Evolutionary conservation across 2,888 invertebrate genomes (phyloP), one percentile per base, ranked within the genome.

Genomic region (Orchestes rusci): DNA sequence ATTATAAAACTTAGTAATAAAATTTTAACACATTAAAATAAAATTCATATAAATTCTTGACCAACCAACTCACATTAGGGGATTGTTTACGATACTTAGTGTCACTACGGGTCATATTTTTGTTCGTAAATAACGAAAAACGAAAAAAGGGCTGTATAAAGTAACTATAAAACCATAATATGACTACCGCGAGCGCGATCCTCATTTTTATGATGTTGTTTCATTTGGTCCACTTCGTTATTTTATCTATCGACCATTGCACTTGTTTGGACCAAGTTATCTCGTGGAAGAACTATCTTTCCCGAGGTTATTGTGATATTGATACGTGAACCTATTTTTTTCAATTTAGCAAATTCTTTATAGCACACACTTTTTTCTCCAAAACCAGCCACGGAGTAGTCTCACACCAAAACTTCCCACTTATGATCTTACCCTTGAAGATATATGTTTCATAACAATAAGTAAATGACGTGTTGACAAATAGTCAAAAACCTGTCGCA

Each of bases 1-100:
- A 69, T 69, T 69, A 68, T 68, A 68, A 68, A 68, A 69, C 67
- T 68, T 68, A 67, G 68, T 67, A 67, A 69, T 69, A 69, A 69
- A 69, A 69, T 67, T 68, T 43, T 68, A 52, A 46, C 67, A 63
- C 66, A 69, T 69, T 69, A 69, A 69, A 69, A 69, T 69, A 69
- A 69, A 69, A 69, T 66, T 67, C 68, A 61, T 60, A 69, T 69
- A 69, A 69, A 69, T 69, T 68, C 66, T 57, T 62, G 65, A 65
- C 65, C 68, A 68, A 68, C 67, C 65, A 66, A 65, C 65, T 62
- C 67, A 65, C 67, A 68, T 69, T 69, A 69, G 63, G 66, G 61
- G 59, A 55, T 66, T 67, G 67, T 69, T 69, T 68, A 68, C 62
- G 66, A 61, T 62, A 64, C 64, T 68, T 68, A 67, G 61, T 60